Percentiles rank a stretch among this genome's conserved stretches.
These are phyloP conservation scores for Tricholaema leucomelas DNA, from an alignment of 2,113 vertebrate species.

Conservation along the genomic window DNA sequence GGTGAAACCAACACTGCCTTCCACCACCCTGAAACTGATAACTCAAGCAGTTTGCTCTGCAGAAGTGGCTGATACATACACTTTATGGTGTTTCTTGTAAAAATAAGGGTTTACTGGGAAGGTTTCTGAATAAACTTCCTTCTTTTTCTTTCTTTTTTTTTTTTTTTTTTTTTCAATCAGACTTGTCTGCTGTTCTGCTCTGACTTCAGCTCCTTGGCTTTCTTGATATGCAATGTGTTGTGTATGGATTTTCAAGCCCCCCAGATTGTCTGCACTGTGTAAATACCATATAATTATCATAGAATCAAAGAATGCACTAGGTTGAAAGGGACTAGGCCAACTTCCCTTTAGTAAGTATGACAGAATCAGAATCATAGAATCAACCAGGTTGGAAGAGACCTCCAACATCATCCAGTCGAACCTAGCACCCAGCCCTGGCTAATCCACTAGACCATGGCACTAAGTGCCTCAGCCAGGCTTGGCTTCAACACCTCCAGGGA, in stretches of 20 bases:
- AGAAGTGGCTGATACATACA: neutral
- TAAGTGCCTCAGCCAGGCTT: too few relatives aligned
- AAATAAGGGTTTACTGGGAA: conserved; percentile 10
- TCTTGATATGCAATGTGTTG: neutral
- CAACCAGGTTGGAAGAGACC: too few relatives aligned
- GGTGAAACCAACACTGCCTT: neutral
- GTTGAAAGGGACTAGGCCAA: too few relatives aligned
- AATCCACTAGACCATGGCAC: too few relatives aligned
- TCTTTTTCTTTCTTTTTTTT: neutral
- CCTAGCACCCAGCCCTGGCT: too few relatives aligned
- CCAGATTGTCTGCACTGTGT: neutral
- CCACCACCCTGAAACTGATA: neutral
- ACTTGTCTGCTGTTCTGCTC: neutral
- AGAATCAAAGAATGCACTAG: too few relatives aligned
- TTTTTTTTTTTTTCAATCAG: neutral
- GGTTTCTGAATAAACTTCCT: neutral
- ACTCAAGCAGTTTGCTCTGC: neutral
- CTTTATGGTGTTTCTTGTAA: conserved; percentile 1
- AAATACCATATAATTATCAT: neutral
- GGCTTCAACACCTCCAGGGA: too few relatives aligned
- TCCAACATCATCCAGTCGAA: too few relatives aligned
- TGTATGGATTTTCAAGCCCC: neutral
- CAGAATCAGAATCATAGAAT: too few relatives aligned
- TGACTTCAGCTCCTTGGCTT: neutral
- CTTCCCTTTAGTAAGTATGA: too few relatives aligned